These are phyloP conservation scores for Solenodon paradoxus DNA, from an alignment of 2,113 vertebrate genomes.

Conservation along the genomic window DNA sequence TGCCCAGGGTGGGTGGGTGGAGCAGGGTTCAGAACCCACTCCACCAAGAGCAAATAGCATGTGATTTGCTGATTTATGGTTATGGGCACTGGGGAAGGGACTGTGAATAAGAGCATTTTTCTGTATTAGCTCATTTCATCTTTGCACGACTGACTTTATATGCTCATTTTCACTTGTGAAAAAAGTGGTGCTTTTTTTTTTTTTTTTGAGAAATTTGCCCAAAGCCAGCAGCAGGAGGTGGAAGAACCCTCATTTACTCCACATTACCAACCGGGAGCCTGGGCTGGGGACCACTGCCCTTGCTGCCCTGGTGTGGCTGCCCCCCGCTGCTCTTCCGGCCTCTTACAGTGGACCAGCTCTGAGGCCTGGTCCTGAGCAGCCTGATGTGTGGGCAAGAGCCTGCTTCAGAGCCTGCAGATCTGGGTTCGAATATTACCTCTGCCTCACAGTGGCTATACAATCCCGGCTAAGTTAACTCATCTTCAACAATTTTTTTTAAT, in stretches of 20 bases:
- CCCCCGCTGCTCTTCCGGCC: not conserved
- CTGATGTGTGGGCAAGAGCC: not conserved
- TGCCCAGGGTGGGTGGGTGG: not conserved
- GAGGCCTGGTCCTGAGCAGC: not conserved
- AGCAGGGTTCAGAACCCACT: not conserved
- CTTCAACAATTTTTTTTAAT: not conserved
- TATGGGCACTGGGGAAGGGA: not conserved
- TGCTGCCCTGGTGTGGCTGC: not conserved
- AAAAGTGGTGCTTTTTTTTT: too few species aligned
- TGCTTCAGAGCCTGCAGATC: not conserved
- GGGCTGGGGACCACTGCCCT: too few species aligned
- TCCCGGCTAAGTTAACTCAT: not conserved
- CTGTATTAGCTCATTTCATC: not conserved
- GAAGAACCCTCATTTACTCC: too few species aligned
- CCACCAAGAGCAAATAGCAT: not conserved
- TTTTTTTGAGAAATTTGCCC: not conserved
- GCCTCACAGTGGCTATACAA: not conserved
- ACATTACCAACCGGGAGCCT: not conserved
- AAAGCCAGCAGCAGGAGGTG: not conserved
- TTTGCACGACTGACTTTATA: not conserved
- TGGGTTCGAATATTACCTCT: not conserved
- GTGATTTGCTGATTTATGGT: too few species aligned
- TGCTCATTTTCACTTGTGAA: not conserved
- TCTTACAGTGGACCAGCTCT: too few species aligned
- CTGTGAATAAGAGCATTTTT: not conserved